phyloP scores from a whole-genome alignment of 2,888 invertebrate genomes.

The Conus canariensis region DNA sequence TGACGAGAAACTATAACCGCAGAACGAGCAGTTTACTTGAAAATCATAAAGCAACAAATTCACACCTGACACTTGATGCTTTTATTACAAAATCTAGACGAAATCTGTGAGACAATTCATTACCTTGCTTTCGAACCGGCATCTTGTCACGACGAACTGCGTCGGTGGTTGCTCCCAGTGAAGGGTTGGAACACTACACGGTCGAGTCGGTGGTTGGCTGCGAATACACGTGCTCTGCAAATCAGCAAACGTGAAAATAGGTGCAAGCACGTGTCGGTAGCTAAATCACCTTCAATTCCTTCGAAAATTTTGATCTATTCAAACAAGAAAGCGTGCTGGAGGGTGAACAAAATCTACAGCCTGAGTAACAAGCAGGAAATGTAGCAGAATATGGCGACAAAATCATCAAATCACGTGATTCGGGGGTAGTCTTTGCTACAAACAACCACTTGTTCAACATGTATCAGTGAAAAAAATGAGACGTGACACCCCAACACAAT shows the following conservation, averaged over 20 bases:
- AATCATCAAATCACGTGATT: conserved; percentile 49
- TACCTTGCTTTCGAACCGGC: conserved; percentile 75
- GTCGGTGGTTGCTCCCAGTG: conserved; percentile 43
- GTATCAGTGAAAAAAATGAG: neutral
- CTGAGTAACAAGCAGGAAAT: conserved; percentile 46
- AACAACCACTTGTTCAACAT: conserved; percentile 17
- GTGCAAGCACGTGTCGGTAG: neutral
- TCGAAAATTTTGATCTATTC: neutral
- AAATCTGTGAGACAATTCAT: neutral
- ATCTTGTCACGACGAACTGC: conserved; percentile 54
- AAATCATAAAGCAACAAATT: no score
- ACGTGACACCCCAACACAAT: neutral
- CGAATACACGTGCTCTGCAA: neutral
- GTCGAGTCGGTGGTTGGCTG: neutral
- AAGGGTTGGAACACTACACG: neutral
- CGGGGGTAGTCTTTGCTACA: conserved; percentile 40
- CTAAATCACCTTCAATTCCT: neutral
- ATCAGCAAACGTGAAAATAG: neutral
- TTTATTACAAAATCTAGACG: no score
- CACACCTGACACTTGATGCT: no score
- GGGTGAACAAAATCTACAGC: neutral
- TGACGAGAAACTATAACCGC: no score
- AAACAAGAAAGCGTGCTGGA: neutral
- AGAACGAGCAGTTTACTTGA: no score
- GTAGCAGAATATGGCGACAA: conserved; percentile 52